Base-by-base conservation (phyloP, 2,113 vertebrate species). In the Caracal caracal region DNA sequence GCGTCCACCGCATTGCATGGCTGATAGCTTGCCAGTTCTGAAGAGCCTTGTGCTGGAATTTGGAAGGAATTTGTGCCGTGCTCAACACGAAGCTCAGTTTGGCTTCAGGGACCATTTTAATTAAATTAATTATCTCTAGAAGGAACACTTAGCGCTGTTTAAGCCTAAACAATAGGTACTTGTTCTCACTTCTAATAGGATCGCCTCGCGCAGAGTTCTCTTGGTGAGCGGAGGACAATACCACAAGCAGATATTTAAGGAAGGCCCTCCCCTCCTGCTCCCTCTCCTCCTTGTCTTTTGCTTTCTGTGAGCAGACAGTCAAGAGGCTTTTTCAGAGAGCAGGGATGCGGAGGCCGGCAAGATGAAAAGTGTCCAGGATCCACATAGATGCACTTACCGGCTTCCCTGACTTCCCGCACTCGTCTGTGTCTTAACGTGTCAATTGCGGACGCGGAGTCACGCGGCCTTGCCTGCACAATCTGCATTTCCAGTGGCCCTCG, bases 91-190 rank as follows among this genome's bases (percentile, higher is more conserved):
- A 94, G 79, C 91, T 97, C 43, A 40, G 10, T 93, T 96, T 97
- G 93, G 96, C 97, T 96, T 95, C 95, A 35, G 97, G 98, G 97
- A 93, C 76, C 90, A 90, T 96, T 98, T 98, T 98, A 98, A 98
- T 98, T 98, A 98, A 98, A 97, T 98, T 96, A 98, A 96, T 97
- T 98, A 97, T 97, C 96, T 96, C 95, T 92, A 95, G 95, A 97
- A 97, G 95, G 96, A 97, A 97, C 95, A 89, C 97, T 96, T 43
- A 20, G 61, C 94, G 94, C 89, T 87, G 47, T 89, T 98, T 82
- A 82, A 95, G 66, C 30, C 96, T 65, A 59, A 89, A 97, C 96
- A 98, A 98, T 98, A 95, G 96, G 87, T 66, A 40, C 97, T 98
- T 98, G 98, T 98, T 97, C 94, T 90, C 22, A 1, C 51, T 78